phyloP scores from a whole-genome alignment of 1,140 invertebrate species.

The Mactra quadrangularis region DNA sequence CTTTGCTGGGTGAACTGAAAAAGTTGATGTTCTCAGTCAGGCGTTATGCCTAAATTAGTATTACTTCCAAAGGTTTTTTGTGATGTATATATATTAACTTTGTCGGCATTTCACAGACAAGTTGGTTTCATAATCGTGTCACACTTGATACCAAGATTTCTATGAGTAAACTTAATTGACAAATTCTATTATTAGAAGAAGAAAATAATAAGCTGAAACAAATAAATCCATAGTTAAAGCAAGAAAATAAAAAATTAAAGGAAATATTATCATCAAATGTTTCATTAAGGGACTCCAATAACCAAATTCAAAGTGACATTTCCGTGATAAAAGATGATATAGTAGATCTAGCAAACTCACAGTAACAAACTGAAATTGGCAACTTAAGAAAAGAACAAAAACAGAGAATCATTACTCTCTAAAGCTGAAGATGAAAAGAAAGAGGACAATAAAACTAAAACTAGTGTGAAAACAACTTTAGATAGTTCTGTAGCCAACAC shows the following conservation, averaged over 20 bases:
- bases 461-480: too few relatives aligned
- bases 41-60: too few relatives aligned
- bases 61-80: too few relatives aligned
- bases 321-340: background rate
- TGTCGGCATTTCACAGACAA: too few relatives aligned
- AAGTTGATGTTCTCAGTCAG: too few relatives aligned
- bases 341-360: background rate
- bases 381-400: background rate
- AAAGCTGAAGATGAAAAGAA: background rate
- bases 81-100: too few relatives aligned
- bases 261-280: background rate
- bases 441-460: background rate
- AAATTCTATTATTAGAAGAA: background rate
- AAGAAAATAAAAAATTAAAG: background rate
- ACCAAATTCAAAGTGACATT: background rate
- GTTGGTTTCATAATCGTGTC: too few relatives aligned
- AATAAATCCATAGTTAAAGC: background rate
- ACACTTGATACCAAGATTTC: too few relatives aligned
- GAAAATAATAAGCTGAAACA: constrained; percentile 1
- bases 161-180: background rate
- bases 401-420: background rate
- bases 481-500: too few relatives aligned
- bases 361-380: background rate
- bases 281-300: background rate
- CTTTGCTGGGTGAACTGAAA: too few relatives aligned